These are phyloP conservation scores for Drosophila phalerata DNA, from an alignment of 2,888 invertebrate species.

Conservation along the genomic window DNA sequence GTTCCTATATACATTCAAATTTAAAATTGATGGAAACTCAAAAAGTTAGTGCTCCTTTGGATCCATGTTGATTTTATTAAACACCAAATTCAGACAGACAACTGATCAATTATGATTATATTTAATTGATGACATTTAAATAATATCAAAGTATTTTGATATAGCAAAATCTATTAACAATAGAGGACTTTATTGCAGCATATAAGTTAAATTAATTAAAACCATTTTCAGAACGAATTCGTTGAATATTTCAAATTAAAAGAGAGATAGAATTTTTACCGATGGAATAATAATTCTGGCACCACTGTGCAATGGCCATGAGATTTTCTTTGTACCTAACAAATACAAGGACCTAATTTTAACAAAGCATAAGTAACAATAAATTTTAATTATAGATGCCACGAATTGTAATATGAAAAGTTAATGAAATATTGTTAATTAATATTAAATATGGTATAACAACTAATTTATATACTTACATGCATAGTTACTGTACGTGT, in stretches of 20 bases:
- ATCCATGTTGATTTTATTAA: conserved; percentile 7
- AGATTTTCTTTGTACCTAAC: conserved; percentile 71
- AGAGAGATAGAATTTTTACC: conserved; percentile 16
- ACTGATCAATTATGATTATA: background rate
- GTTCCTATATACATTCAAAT: conserved; percentile 18
- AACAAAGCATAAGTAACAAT: conserved; percentile 37
- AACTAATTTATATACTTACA: conserved; percentile 63
- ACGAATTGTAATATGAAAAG: conserved; percentile 61
- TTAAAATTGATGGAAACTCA: conserved; percentile 6
- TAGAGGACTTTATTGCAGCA: background rate
- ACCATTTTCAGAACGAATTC: background rate
- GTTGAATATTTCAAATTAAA: background rate
- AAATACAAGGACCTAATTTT: conserved; percentile 53
- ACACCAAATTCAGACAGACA: conserved; percentile 8
- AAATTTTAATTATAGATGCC: conserved; percentile 52
- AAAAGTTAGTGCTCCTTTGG: conserved; percentile 11
- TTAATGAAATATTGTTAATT: conserved; percentile 67
- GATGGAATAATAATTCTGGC: conserved; percentile 35
- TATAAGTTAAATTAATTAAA: background rate
- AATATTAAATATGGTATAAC: conserved; percentile 58
- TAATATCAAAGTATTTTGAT: conserved; percentile 16
- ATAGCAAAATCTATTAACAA: conserved; percentile 5
- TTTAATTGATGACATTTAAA: conserved; percentile 2
- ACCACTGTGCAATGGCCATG: conserved; percentile 59
- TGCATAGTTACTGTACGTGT: conserved; percentile 22